Percentiles rank a stretch among this genome's conserved stretches.
Evolutionary conservation across 2,888 invertebrate species (phyloP).

Genomic region (Dicranocentrus wangi): DNA sequence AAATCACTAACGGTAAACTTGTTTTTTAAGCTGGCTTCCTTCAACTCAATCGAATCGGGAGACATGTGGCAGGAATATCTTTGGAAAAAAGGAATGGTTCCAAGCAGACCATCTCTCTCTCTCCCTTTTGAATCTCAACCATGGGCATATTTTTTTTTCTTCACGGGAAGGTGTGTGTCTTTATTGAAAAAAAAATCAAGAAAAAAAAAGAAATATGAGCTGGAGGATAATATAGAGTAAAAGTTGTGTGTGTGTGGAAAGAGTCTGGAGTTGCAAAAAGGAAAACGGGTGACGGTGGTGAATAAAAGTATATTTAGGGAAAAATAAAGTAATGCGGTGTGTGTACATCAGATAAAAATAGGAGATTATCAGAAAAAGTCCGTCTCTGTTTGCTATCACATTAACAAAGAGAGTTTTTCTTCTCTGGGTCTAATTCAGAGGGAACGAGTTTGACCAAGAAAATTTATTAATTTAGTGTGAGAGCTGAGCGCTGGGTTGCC

Average conservation of each 20-base stretch:
- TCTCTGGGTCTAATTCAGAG: slow-evolving; percentile 48
- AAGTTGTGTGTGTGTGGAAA: too few relatives aligned
- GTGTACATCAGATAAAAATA: slow-evolving; percentile 34
- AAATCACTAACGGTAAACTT: slow-evolving; percentile 52
- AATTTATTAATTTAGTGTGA: slow-evolving; percentile 58
- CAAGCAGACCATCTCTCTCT: background rate
- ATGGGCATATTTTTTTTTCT: too few relatives aligned
- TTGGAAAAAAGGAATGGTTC: background rate
- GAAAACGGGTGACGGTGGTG: background rate
- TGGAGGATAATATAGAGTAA: background rate
- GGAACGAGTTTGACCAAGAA: slow-evolving; percentile 52
- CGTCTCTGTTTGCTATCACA: slow-evolving; percentile 47
- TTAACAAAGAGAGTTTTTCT: slow-evolving; percentile 29
- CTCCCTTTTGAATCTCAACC: background rate
- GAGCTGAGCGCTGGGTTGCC: background rate
- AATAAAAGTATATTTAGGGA: background rate
- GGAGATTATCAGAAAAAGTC: slow-evolving; percentile 25
- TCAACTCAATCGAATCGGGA: slow-evolving; percentile 47
- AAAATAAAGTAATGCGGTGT: too few relatives aligned
- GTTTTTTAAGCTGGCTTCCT: slow-evolving; percentile 54
- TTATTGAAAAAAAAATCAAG: slow-evolving; percentile 6
- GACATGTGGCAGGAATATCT: slow-evolving; percentile 27
- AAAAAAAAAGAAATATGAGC: slow-evolving; percentile 7
- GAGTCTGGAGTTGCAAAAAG: background rate
- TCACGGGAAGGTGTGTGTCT: slow-evolving; percentile 5